Percentiles rank a stretch among this genome's conserved stretches.
phyloP scores from a whole-genome alignment of 1,140 invertebrate species.

The Drosophila bocki region DNA sequence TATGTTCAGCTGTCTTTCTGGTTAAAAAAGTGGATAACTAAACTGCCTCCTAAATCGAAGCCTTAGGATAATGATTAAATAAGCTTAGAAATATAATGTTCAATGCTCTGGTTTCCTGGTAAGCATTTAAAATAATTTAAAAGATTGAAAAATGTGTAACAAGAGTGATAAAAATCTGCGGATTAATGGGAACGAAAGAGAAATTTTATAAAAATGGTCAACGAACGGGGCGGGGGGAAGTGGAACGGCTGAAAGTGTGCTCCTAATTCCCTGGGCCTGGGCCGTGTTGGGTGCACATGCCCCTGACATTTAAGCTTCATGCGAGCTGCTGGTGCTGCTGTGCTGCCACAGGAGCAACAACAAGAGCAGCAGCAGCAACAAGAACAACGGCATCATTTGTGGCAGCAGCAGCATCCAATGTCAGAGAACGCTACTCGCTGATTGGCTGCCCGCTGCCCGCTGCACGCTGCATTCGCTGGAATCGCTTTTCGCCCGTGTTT shows the following conservation, averaged over 20 bases:
- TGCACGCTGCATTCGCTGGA: constrained; percentile 37
- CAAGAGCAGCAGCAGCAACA: constrained; percentile 41
- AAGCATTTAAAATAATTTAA: background rate
- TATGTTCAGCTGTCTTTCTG: too few species aligned
- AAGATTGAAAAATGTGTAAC: background rate
- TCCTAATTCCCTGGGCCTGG: constrained; percentile 42
- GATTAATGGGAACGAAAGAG: constrained; percentile 1
- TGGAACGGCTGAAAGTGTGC: constrained; percentile 20
- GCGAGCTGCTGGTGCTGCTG: constrained; percentile 25
- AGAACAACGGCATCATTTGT: constrained; percentile 37
- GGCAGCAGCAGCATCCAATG: constrained; percentile 63
- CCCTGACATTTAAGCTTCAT: constrained; percentile 76
- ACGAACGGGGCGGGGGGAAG: background rate
- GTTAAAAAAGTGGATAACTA: background rate
- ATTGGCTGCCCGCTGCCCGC: constrained; percentile 61
- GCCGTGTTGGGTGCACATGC: constrained; percentile 65
- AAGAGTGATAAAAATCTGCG: constrained; percentile 3
- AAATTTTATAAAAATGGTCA: constrained; percentile 28
- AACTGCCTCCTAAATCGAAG: too few species aligned
- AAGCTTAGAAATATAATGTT: too few species aligned
- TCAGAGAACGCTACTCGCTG: constrained; percentile 70
- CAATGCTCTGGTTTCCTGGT: background rate
- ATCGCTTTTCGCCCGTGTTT: constrained; percentile 27
- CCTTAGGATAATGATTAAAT: background rate
- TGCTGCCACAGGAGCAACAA: constrained; percentile 33